Evolutionary conservation across 2,113 vertebrate genomes (phyloP), one percentile per base, ranked within the genome.

Genomic region (Mugil cephalus): DNA sequence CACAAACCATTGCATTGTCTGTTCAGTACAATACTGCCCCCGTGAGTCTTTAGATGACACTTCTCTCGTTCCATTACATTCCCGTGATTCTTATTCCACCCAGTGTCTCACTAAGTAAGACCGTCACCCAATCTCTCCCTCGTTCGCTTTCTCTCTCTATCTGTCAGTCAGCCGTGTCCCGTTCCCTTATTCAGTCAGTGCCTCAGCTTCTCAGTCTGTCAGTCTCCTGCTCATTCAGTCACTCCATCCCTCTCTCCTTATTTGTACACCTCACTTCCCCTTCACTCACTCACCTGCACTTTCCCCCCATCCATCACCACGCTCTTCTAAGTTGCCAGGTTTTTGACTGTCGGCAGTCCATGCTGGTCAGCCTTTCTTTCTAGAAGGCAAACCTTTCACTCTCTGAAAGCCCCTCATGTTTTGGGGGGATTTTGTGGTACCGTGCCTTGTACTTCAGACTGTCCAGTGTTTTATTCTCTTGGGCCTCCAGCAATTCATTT

Each of bases 11-110:
- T 19, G n/a, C 48, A 48, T 53, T 2, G 2, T 13, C 59, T 69
- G 69, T 50, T 78, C 43, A 47, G 6, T 69, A 43, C 81, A 85
- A 88, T 75, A 88, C 82, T 88, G 91, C 91, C 87, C 87, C 63
- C 91, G 4, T 46, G 85, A 84, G 90, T 46, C 55, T 24, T 0
- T 5, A 6, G 21, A 1, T 2, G 7, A 46, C 42, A 15, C 1
- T 0, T 17, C 52, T 51, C 46, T 7, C 1, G 4, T 18, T 19
- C 52, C 35, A 14, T 58, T 60, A 19, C 59, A 30, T 48, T 55
- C 7, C 69, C 51, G 30, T 3, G 39, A 63, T 79, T 82, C 35
- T 40, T 42, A 66, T 71, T 65, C 73, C 17, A n/a, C 55, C 47
- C 58, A 55, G 14, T 35, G 72, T 74, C 65, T 83, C 70, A 36